phyloP scores from a whole-genome alignment of 37 sponge, comb jelly and placozoan species.

The Diacarnus erythraeanus region DNA sequence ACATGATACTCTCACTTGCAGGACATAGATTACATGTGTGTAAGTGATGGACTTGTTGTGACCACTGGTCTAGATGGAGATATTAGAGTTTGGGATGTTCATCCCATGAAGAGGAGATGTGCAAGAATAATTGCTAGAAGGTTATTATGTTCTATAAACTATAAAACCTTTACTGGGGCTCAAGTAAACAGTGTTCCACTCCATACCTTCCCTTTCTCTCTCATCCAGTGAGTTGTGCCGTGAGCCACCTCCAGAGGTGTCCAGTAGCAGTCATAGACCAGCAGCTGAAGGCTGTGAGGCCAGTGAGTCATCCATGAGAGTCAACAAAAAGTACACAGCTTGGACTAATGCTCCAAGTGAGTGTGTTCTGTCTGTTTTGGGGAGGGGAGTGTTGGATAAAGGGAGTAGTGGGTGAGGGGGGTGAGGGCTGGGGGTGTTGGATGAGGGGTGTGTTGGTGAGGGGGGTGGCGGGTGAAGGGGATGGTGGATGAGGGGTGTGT shows the following conservation, averaged over 20 bases:
- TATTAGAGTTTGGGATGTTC: constrained; percentile 53
- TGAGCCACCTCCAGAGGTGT: constrained; percentile 13
- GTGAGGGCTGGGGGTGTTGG: too few relatives aligned
- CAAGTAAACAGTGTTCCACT: background rate
- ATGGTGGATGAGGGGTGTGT: too few relatives aligned
- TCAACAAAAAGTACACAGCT: background rate
- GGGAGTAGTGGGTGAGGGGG: too few relatives aligned
- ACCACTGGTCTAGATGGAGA: constrained; percentile 53
- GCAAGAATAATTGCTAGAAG: constrained; percentile 31
- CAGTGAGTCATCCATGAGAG: background rate
- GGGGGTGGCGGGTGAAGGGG: too few relatives aligned
- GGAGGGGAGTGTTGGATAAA: background rate
- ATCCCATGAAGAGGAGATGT: constrained; percentile 42
- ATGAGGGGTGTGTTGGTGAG: too few relatives aligned
- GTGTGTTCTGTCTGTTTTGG: background rate
- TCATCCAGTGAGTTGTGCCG: constrained; percentile 25
- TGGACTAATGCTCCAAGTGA: background rate
- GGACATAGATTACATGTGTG: constrained; percentile 62
- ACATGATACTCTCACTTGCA: too few relatives aligned
- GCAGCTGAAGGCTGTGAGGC: constrained; percentile 47
- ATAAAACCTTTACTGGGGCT: background rate
- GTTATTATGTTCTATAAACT: constrained; percentile 2
- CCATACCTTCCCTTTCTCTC: background rate
- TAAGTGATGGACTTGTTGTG: constrained; percentile 34
- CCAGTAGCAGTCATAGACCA: constrained; percentile 8